These are phyloP conservation scores for Chironomus tepperi DNA, from an alignment of 1,140 invertebrate species.

Conservation along the genomic window DNA sequence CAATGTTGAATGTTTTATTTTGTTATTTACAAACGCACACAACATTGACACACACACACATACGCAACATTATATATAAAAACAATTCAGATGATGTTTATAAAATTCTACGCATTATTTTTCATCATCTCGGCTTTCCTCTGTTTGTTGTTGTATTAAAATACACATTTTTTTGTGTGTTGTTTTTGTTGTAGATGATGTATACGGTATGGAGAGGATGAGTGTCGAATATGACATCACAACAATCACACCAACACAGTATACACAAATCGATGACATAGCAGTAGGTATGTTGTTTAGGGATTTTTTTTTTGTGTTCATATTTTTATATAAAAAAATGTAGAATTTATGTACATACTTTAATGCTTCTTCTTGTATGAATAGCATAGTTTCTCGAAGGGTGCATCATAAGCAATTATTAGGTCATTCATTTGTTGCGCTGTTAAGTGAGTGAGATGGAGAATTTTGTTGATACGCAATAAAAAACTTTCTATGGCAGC, in stretches of 20 bases:
- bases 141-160: neutral
- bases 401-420: constrained; percentile 21
- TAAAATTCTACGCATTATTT: constrained; percentile 11
- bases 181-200: constrained; percentile 12
- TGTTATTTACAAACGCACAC: neutral
- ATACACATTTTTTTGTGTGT: neutral
- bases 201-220: neutral
- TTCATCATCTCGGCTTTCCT: neutral
- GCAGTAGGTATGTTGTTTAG: neutral
- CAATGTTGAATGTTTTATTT: constrained; percentile 8
- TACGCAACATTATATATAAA: neutral
- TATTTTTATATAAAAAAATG: neutral
- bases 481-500: neutral
- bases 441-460: neutral
- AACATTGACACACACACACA: neutral
- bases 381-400: neutral
- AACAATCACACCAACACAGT: neutral
- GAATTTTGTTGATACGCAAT: neutral
- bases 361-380: neutral
- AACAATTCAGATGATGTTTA: neutral
- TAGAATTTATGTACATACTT: neutral
- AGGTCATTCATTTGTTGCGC: constrained; percentile 22
- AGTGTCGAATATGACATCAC: neutral
- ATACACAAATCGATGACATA: neutral
- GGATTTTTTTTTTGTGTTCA: neutral